Conservation (phyloP, 2,113 vertebrate genomes). For the Phaetusa simplex region DNA sequence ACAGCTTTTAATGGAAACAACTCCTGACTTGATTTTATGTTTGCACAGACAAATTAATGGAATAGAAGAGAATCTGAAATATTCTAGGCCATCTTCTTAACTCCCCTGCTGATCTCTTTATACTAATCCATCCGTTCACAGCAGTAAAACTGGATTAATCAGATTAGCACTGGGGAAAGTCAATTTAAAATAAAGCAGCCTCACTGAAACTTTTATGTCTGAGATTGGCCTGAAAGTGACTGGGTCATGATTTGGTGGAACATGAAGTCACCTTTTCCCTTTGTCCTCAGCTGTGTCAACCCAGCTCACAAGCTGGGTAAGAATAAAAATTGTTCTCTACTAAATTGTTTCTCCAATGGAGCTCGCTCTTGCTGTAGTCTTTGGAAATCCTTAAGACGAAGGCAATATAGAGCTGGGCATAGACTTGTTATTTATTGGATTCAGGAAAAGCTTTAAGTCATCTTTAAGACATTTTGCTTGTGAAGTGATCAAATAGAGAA, state of each 20-base stretch:
- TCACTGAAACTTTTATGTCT: not conserved
- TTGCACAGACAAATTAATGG: not conserved
- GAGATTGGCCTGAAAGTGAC: not conserved
- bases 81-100: not conserved
- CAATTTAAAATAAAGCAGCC: not conserved
- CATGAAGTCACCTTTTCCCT: not conserved
- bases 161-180: not conserved
- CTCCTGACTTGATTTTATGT: not conserved
- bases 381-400: not conserved
- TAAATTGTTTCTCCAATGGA: not conserved
- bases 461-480: not conserved
- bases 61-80: not conserved
- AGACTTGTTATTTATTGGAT: not conserved
- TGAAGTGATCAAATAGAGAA: not conserved
- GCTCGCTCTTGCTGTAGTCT: not conserved
- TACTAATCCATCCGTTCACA: not conserved
- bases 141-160: slow-evolving; percentile 28
- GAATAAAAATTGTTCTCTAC: not conserved
- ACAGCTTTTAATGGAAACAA: not conserved
- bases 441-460: not conserved
- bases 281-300: not conserved
- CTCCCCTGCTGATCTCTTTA: not conserved
- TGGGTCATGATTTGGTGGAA: not conserved
- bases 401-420: not conserved
- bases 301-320: not conserved